Evolutionary conservation across 2,888 invertebrate genomes (phyloP).

Genomic region (Apodemia mormo): DNA sequence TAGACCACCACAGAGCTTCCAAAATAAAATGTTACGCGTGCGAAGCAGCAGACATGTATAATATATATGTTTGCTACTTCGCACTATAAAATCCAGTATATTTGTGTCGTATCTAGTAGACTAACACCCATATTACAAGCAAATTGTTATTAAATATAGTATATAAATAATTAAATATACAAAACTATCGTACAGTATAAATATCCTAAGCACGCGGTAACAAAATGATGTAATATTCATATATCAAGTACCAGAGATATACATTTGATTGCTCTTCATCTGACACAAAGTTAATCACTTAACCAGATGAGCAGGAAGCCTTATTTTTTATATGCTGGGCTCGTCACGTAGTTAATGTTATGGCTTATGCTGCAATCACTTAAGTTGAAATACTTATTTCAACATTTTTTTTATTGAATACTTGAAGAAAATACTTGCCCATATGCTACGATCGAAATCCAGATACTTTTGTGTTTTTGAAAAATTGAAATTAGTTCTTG

Average conservation of each 20-base stretch:
- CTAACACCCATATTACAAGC: no score
- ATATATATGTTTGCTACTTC: no score
- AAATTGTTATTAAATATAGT: no score
- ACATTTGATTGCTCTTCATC: conserved; percentile 10
- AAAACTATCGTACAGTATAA: neutral
- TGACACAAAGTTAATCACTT: conserved; percentile 6
- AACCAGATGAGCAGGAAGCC: conserved; percentile 19
- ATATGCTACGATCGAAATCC: neutral
- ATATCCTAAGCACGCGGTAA: neutral
- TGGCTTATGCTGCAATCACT: conserved; percentile 2
- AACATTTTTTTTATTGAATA: neutral
- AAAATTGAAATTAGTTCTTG: no score
- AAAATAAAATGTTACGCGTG: no score
- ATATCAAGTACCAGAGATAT: conserved; percentile 10
- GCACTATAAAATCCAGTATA: no score
- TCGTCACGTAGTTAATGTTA: conserved; percentile 1
- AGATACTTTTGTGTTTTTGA: no score
- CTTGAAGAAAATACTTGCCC: neutral
- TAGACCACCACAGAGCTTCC: no score
- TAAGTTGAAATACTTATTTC: neutral
- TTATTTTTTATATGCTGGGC: conserved; percentile 14
- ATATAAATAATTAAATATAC: no score
- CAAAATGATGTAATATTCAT: conserved; percentile 3
- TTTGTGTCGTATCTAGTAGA: no score
- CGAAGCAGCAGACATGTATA: no score